These are phyloP conservation scores for Patella vulgata DNA, from an alignment of 1,140 invertebrate genomes.

Conservation along the genomic window DNA sequence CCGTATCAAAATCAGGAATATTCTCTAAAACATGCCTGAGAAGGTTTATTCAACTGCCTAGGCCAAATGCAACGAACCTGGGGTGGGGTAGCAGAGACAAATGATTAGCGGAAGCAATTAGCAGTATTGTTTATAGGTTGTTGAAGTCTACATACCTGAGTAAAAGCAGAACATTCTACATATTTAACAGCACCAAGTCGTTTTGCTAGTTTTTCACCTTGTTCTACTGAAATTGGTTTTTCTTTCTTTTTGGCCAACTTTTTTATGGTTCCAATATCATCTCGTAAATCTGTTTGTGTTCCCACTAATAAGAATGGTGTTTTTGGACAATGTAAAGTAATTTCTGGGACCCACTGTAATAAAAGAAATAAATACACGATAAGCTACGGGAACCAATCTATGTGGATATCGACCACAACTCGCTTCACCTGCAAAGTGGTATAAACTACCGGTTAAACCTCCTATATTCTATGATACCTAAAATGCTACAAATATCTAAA, in stretches of 20 bases:
- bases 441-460: too few species aligned
- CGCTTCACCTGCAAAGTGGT: too few species aligned
- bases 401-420: too few species aligned
- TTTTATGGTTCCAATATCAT: conserved; percentile 94
- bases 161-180: conserved; percentile 89
- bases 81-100: too few species aligned
- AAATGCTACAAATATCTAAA: not conserved
- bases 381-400: too few species aligned
- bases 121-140: too few species aligned
- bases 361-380: conserved; percentile 4
- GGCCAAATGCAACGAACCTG: too few species aligned
- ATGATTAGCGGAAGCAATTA: not conserved
- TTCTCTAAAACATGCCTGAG: too few species aligned
- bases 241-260: conserved; percentile 99
- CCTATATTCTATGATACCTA: not conserved
- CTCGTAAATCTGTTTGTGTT: conserved; percentile 97
- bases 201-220: conserved; percentile 97
- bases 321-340: conserved; percentile 99
- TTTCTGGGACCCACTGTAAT: conserved; percentile 98
- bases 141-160: too few species aligned
- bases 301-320: conserved; percentile 98
- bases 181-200: conserved; percentile 99
- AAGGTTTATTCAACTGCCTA: too few species aligned
- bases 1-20: too few species aligned
- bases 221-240: conserved; percentile 94